Base-by-base conservation (phyloP, 23 tunicate species). In the Trididemnum miniatum region DNA sequence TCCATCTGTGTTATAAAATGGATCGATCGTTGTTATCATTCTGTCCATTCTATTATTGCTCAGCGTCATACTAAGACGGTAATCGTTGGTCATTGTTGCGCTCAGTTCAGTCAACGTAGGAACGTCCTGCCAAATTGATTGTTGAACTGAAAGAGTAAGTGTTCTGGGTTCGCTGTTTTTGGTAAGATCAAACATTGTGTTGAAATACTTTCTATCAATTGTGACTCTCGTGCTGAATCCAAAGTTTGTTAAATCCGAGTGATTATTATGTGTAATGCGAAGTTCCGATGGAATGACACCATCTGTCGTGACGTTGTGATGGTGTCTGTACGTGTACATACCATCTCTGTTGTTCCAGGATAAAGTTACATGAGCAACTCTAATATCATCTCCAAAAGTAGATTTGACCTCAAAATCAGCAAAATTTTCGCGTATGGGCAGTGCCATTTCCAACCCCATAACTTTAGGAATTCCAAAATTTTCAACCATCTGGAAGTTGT, bases 401-500 rank as follows among this genome's bases (percentile, higher is more conserved):
- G 35, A 54, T 35, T 59, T 57, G 24, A 86, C 25, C 34, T 78
- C 77, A 1, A 50, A 69, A n/a, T 86, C 79, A 23, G 66, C 66
- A 2, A 54, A 28, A 32, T 65, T 34, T 2, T 20, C 29, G 25
- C 39, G 23, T 22, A 31, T 51, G 22, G 77, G 2, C 9, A 35
- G 30, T n/a, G 49, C 44, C 27, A 81, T 35, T 67, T 76, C 87
- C 22, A 82, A 52, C 15, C 93, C 93, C 35, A 82, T 52, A 24
- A 31, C 51, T 35, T 77, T 82, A 7, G 93, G 93, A 54, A 82
- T 51, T 64, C 63, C 35, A 20, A 35, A 22, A 71, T 80, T 23
- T 35, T 82, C 78, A 23, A 88, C 1, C 20, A 76, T 69, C 20
- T 69, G 73, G 35, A 88, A 88, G 84, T 83, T 77, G 80, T 88